Percentiles rank a stretch among this genome's conserved stretches.
These are phyloP conservation scores for Myathropa florea DNA, from an alignment of 2,888 invertebrate genomes.

Conservation along the genomic window DNA sequence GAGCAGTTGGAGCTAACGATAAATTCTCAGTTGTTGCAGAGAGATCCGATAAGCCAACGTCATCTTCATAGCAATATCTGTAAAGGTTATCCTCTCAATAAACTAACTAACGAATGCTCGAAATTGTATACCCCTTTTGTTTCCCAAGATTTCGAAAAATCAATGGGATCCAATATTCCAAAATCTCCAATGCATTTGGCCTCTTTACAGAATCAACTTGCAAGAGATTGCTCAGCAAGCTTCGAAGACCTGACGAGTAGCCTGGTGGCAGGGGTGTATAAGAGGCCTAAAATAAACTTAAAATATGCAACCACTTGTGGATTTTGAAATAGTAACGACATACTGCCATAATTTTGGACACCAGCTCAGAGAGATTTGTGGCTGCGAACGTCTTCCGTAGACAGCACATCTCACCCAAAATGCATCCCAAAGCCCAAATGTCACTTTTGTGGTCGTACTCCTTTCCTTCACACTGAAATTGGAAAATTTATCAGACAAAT, in stretches of 20 bases:
- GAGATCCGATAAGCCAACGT: slow-evolving; percentile 72
- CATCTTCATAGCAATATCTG: slow-evolving; percentile 78
- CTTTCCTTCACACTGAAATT: slow-evolving; percentile 86
- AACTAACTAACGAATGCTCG: neutral
- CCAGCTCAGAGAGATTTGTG: slow-evolving; percentile 86
- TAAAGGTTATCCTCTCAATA: neutral
- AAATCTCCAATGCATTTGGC: slow-evolving; percentile 84
- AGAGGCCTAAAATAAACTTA: slow-evolving; percentile 82
- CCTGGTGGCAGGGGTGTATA: slow-evolving; percentile 85
- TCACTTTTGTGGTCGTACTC: slow-evolving; percentile 89
- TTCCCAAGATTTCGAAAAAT: slow-evolving; percentile 80
- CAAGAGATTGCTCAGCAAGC: slow-evolving; percentile 84
- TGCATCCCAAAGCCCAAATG: slow-evolving; percentile 90
- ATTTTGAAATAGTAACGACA: neutral
- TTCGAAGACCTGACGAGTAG: slow-evolving; percentile 85
- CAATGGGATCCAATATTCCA: slow-evolving; percentile 82
- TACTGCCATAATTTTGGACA: slow-evolving; percentile 88
- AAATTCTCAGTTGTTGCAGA: slow-evolving; percentile 44
- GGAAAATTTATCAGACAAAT: neutral
- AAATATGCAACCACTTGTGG: neutral
- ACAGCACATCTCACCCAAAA: slow-evolving; percentile 88
- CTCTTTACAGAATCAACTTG: slow-evolving; percentile 84
- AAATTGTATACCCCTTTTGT: slow-evolving; percentile 76
- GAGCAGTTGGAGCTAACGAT: slow-evolving; percentile 74
- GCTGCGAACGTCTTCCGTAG: slow-evolving; percentile 88